A percentile compares a stretch with the other conserved stretches of the same genome.
Evolutionary conservation across 2,888 invertebrate species (phyloP).

Genomic region (Omphaloscelis lunosa): DNA sequence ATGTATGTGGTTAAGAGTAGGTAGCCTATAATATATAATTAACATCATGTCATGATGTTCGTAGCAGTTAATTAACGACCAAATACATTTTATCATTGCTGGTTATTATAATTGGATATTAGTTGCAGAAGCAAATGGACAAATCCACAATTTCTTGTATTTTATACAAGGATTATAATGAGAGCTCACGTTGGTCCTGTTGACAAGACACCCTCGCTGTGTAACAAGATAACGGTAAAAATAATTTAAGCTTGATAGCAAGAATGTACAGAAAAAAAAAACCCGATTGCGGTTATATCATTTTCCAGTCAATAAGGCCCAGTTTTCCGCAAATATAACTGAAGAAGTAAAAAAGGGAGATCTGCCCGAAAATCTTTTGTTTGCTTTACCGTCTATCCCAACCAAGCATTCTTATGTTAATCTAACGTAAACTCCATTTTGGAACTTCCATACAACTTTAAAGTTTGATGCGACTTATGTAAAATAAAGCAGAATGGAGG

Average conservation of each 20-base stretch:
- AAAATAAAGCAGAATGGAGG: conserved; percentile 35
- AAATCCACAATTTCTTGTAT: neutral
- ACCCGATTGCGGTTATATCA: neutral
- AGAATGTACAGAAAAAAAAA: neutral
- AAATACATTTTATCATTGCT: neutral
- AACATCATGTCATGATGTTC: neutral
- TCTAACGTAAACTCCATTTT: conserved; percentile 46
- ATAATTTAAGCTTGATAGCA: neutral
- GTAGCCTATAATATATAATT: neutral
- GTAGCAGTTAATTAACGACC: conserved; percentile 3
- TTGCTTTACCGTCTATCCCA: conserved; percentile 31
- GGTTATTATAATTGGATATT: neutral
- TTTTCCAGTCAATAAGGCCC: conserved; percentile 24
- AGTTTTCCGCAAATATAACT: conserved; percentile 18
- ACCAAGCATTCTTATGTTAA: conserved; percentile 51
- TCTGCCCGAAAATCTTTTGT: conserved; percentile 36
- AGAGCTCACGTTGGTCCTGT: neutral
- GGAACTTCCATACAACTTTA: conserved; percentile 35
- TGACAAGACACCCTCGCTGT: neutral
- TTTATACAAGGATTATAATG: neutral
- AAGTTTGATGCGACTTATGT: conserved; percentile 42
- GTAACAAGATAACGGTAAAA: neutral
- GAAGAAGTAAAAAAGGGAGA: conserved; percentile 6
- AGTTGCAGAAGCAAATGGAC: neutral
- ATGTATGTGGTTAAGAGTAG: neutral